Base-by-base conservation (phyloP, 2,888 invertebrate species). In the Phragmatobia fuliginosa region DNA sequence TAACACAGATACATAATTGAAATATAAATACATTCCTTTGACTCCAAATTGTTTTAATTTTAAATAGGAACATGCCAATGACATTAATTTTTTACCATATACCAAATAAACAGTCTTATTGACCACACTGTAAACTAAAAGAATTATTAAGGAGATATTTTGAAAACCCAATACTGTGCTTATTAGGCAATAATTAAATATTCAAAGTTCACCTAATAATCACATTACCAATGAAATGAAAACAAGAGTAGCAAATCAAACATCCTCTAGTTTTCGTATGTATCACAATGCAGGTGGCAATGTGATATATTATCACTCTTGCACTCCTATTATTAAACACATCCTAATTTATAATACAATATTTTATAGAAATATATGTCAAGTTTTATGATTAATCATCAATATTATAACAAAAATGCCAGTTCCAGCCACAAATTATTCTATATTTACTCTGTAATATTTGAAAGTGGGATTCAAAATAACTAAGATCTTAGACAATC, bases 1-100 rank as follows among this genome's bases (percentile, higher is more conserved):
- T 90, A 90, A 89, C 87, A 90, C 88, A 90, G 86, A 89, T 90
- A 90, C 89, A 88, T 88, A 89, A 90, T 88, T 87, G 87, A 90
- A 89, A 85, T 86, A 87, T 86, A 88, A 80, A 86, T 78, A 85
- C 73, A 84, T 82, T 85, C 80, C 87, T 82, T 86, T 85, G 82
- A 87, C 83, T 88, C 77, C 80, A 79, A 84, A 78, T 83, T 78
- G 36, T 80, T 65, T 79, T 77, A 78, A 79, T 82, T 79, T 84
- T 83, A 83, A 78, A 80, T 90, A 91, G 91, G 91, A 92, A 92
- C 90, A 86, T 87, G 85, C 87, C 87, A 88, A 90, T 86, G 81
- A 78, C 75, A 85, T 83, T 80, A 81, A 70, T 82, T 78, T 78
- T 75, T 68, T 81, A 83, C 80, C 82, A 72, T 78, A 79, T 76